These are phyloP conservation scores for Chamaetylas fuelleborni DNA, from an alignment of 2,113 vertebrate species.

Conservation along the genomic window DNA sequence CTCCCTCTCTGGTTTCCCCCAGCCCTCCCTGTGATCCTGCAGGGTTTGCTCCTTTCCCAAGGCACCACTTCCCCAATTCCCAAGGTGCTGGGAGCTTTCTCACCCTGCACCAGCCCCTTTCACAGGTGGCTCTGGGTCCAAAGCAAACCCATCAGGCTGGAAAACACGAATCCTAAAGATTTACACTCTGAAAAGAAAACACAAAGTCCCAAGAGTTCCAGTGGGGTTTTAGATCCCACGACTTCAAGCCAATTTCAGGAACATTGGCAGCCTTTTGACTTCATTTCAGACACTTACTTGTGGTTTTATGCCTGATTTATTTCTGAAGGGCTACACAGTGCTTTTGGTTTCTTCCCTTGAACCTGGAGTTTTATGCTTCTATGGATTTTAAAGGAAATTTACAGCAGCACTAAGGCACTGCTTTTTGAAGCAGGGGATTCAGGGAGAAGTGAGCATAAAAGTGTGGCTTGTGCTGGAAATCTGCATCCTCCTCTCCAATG, in stretches of 20 bases:
- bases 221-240: background rate
- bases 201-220: background rate
- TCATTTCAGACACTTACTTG: background rate
- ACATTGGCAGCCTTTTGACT: background rate
- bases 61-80: background rate
- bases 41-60: background rate
- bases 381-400: background rate
- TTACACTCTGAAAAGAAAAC: background rate
- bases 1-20: background rate
- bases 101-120: fast-evolving
- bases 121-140: background rate
- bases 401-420: background rate
- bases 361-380: background rate
- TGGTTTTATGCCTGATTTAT: background rate
- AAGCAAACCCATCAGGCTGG: background rate
- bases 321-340: background rate
- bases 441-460: background rate
- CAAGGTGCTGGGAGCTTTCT: background rate
- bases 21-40: background rate
- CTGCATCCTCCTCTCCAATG: background rate
- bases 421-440: background rate
- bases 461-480: background rate
- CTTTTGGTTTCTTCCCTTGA: background rate
- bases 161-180: background rate
- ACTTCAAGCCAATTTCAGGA: background rate